Evolutionary conservation across 2,888 invertebrate species (phyloP).

Genomic region (Bombylius major): DNA sequence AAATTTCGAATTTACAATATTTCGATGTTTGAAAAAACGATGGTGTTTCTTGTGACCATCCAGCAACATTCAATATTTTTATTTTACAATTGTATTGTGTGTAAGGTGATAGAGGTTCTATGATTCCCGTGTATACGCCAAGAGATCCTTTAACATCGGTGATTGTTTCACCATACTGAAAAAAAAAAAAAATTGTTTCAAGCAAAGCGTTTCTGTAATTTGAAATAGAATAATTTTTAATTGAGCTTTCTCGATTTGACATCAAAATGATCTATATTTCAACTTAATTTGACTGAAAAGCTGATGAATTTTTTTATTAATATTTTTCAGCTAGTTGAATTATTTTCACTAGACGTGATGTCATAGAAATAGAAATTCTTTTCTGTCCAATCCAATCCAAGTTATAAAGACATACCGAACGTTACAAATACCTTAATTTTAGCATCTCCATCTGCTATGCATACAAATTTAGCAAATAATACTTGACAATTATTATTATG

Average conservation of each 20-base stretch:
- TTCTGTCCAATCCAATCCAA: no score
- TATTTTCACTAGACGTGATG: no score
- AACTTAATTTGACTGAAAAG: no score
- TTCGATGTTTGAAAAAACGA: conserved; percentile 15
- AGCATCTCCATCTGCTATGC: conserved; percentile 14
- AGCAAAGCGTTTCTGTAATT: no score
- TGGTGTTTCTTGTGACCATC: conserved; percentile 20
- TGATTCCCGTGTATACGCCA: conserved; percentile 22
- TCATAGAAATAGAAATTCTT: no score
- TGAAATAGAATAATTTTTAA: no score
- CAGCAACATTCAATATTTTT: conserved; percentile 27
- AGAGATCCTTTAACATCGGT: conserved; percentile 21
- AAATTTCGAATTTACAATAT: conserved; percentile 23
- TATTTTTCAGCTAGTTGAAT: no score
- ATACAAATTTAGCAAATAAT: conserved; percentile 26
- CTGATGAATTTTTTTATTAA: no score
- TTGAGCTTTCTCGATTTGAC: no score
- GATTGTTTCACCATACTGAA: conserved; percentile 22
- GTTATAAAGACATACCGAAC: no score
- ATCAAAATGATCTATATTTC: no score
- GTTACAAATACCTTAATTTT: conserved; percentile 1
- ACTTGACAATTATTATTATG: conserved; percentile 27
- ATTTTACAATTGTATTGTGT: conserved; percentile 25
- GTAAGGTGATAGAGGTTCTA: conserved; percentile 27
- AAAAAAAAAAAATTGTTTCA: not conserved